Evolutionary conservation across 2,888 invertebrate genomes (phyloP), one percentile per base, ranked within the genome.

Genomic region (Drosophila tripunctata): DNA sequence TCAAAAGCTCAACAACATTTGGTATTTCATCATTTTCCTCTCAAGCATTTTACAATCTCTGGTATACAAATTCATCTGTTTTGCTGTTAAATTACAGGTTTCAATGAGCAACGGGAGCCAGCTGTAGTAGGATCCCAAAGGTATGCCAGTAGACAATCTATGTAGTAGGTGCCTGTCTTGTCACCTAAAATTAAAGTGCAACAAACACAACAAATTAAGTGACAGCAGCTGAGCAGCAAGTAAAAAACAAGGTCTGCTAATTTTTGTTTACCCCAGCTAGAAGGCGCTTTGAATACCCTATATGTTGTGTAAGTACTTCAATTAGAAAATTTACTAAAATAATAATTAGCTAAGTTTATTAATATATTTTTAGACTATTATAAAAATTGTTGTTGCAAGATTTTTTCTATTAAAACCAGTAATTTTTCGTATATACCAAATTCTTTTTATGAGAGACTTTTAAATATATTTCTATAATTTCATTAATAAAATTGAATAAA

Each of bases 51-150:
- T 10, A 19, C 19, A 14, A 22, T 35, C 22, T n/a, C n/a, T n/a
- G n/a, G n/a, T n/a, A n/a, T n/a, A n/a, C n/a, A n/a, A 15, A 15
- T 3, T 12, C 7, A 6, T 6, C 7, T 21, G 41, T 17, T 45
- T 40, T 52, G 22, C 45, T 57, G 35, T 55, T 38, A n/a, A n/a
- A n/a, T n/a, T n/a, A n/a, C n/a, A n/a, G n/a, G 78, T 69, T 54
- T 58, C 50, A 56, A 66, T 45, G 72, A 78, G 68, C 86, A 76
- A 78, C 83, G 73, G 67, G 65, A 73, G 68, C 72, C 68, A 81
- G 62, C 60, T 58, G 57, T 35, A 65, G 54, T n/a, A n/a, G n/a
- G n/a, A 52, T 54, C 31, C 19, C 44, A 35, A 19, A 51, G 41
- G 36, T 30, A 15, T 24, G 14, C n/a, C 47, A 44, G 19, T 2